These are phyloP conservation scores for Syngnathus floridae DNA, from an alignment of 2,113 vertebrate genomes.

Conservation along the genomic window DNA sequence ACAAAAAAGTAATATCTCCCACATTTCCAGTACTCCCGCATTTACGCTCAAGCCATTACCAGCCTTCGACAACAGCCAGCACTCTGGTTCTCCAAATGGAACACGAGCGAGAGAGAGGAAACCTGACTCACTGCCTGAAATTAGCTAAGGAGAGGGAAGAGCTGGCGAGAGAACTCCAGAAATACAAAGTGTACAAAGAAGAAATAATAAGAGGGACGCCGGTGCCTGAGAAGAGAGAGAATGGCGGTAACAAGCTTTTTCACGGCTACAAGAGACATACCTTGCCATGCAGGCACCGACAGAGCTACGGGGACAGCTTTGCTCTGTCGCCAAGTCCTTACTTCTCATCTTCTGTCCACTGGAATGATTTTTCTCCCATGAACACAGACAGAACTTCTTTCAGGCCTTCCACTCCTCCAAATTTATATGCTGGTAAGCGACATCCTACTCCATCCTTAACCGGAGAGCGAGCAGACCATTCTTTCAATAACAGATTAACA, in stretches of 20 bases:
- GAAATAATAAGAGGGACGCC: constrained; percentile 13
- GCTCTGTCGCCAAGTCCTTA: constrained; percentile 28
- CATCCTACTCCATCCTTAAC: constrained; percentile 10
- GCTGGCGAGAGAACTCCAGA: constrained; percentile 64
- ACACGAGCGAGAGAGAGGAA: constrained; percentile 68
- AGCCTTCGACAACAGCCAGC: constrained; percentile 50
- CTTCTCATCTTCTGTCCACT: constrained; percentile 43
- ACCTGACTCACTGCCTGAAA: constrained; percentile 69
- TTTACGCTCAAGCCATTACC: constrained; percentile 24
- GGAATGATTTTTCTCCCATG: constrained; percentile 45
- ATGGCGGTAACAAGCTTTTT: constrained; percentile 1
- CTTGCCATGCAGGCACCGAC: constrained; percentile 37
- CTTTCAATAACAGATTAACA: constrained; percentile 38
- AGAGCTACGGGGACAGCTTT: constrained; percentile 23
- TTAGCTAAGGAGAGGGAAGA: constrained; percentile 70
- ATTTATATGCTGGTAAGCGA: constrained; percentile 10
- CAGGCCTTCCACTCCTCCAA: constrained; percentile 2
- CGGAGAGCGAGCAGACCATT: constrained; percentile 22
- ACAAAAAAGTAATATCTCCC: constrained; percentile 19
- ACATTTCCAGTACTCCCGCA: constrained; percentile 57
- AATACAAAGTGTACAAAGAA: constrained; percentile 43
- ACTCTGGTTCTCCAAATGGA: constrained; percentile 74
- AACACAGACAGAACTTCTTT: constrained; percentile 7
- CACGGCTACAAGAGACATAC: constrained; percentile 50
- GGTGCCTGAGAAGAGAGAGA: constrained; percentile 8